These are phyloP conservation scores for Parapristionchus giblindavisi DNA, from an alignment of 2,888 invertebrate genomes.

Conservation along the genomic window DNA sequence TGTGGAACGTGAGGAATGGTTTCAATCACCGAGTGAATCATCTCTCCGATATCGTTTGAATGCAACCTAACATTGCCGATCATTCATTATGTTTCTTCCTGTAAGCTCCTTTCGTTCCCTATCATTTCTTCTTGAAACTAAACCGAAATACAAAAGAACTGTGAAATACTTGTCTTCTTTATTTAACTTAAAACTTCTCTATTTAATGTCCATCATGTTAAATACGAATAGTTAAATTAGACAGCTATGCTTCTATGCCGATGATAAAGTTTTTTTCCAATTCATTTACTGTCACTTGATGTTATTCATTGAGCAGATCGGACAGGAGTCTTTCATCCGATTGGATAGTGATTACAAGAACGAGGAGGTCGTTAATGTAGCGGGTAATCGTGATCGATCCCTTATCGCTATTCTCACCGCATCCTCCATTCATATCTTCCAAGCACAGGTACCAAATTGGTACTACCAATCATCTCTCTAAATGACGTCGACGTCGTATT, in stretches of 20 bases:
- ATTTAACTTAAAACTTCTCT: too few relatives aligned
- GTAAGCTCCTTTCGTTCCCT: conserved; percentile 36
- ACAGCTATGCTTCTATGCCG: too few relatives aligned
- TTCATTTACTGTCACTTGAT: too few relatives aligned
- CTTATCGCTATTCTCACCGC: conserved; percentile 58
- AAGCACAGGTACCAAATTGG: conserved; percentile 56
- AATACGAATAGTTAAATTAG: too few relatives aligned
- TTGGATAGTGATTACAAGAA: conserved; percentile 43
- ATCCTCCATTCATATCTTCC: conserved; percentile 58
- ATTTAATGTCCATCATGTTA: too few relatives aligned
- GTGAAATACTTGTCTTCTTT: too few relatives aligned
- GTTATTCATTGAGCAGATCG: too few relatives aligned
- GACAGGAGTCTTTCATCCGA: conserved; percentile 45
- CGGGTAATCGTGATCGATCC: conserved; percentile 63
- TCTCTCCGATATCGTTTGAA: neutral
- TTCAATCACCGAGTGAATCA: conserved; percentile 1
- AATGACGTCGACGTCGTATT: too few relatives aligned
- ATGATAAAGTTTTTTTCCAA: too few relatives aligned
- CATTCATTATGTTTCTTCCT: conserved; percentile 48
- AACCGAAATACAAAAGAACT: too few relatives aligned
- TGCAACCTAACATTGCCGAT: neutral
- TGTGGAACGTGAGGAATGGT: neutral
- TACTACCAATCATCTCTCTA: too few relatives aligned
- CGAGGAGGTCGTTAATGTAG: conserved; percentile 46
- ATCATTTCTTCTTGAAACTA: too few relatives aligned